phyloP scores from a whole-genome alignment of 1,140 invertebrate species.

The Matsumurasca onukii region DNA sequence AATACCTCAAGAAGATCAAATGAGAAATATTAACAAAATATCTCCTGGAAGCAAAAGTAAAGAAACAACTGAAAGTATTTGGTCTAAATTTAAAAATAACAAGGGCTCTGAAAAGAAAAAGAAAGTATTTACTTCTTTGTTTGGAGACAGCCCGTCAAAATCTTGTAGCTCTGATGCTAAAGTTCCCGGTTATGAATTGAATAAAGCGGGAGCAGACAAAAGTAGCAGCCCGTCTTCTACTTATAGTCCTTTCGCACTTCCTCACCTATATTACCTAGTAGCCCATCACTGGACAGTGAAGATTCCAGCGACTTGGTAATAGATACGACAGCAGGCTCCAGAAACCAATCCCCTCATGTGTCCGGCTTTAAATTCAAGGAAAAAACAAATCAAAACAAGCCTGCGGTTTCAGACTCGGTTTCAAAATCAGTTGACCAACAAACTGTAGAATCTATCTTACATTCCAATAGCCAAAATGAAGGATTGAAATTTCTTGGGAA shows the following conservation, averaged over 20 bases:
- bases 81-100: neutral
- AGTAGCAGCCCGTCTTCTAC: neutral
- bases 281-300: conserved; percentile 3
- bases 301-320: neutral
- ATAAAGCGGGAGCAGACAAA: neutral
- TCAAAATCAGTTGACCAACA: neutral
- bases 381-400: neutral
- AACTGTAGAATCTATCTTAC: neutral
- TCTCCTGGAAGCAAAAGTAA: neutral
- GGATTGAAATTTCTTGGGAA: neutral
- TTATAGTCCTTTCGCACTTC: neutral
- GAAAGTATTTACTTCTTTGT: neutral
- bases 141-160: conserved; percentile 8
- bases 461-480: neutral
- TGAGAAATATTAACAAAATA: neutral
- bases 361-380: neutral
- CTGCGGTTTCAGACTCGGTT: neutral
- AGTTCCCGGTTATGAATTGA: neutral
- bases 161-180: neutral
- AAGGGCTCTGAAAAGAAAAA: neutral
- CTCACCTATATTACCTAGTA: neutral
- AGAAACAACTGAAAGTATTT: neutral
- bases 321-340: neutral
- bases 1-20: neutral
- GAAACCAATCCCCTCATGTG: neutral